phyloP scores from a whole-genome alignment of 2,888 invertebrate species.

The Bombyx huttoni region DNA sequence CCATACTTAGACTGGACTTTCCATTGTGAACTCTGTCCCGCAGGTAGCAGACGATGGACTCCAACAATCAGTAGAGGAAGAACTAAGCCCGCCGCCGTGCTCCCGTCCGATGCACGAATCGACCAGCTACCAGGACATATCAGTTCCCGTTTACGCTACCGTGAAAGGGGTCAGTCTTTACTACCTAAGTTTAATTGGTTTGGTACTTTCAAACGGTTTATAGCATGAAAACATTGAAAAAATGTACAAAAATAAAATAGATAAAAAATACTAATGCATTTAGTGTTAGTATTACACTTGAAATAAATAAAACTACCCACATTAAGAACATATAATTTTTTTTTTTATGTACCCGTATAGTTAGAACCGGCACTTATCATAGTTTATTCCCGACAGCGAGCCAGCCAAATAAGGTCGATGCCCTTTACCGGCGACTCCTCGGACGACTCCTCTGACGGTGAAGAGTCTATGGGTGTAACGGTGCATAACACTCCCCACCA shows the following conservation, averaged over 20 bases:
- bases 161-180: slow-evolving; percentile 84
- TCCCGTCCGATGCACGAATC: slow-evolving; percentile 65
- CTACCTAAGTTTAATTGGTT: too few species aligned
- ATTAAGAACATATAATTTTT: too few species aligned
- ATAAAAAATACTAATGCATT: too few species aligned
- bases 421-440: slow-evolving; percentile 96
- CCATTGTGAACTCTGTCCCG: background rate
- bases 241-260: too few species aligned
- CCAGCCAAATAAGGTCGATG: slow-evolving; percentile 95
- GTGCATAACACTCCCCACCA: slow-evolving; percentile 66
- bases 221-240: too few species aligned
- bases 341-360: too few species aligned
- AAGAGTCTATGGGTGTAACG: slow-evolving; percentile 76
- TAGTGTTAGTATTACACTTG: too few species aligned
- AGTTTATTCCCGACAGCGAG: slow-evolving; percentile 71
- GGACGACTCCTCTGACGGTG: slow-evolving; percentile 95
- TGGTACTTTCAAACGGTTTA: too few species aligned
- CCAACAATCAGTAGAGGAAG: slow-evolving; percentile 65
- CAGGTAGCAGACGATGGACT: slow-evolving; percentile 66
- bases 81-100: slow-evolving; percentile 55
- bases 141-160: slow-evolving; percentile 95
- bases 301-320: too few species aligned
- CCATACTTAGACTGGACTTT: too few species aligned
- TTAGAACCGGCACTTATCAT: too few species aligned
- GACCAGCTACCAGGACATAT: slow-evolving; percentile 90